phyloP scores from a whole-genome alignment of 2,888 invertebrate genomes.

The Spilosoma lubricipeda region DNA sequence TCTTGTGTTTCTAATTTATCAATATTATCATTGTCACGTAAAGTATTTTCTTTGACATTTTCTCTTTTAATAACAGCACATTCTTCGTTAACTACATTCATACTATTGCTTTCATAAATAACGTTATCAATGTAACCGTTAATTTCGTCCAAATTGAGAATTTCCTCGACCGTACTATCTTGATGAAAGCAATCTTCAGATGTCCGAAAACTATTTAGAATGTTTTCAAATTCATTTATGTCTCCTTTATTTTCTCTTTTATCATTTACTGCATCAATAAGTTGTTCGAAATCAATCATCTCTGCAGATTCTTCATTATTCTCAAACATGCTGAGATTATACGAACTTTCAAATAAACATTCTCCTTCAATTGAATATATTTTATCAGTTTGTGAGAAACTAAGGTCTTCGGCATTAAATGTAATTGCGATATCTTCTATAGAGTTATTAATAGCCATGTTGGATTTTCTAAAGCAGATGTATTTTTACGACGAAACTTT shows the following conservation, averaged over 20 bases:
- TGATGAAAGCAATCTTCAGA: background rate
- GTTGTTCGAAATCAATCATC: constrained; percentile 19
- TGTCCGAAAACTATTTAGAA: constrained; percentile 17
- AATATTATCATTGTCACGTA: background rate
- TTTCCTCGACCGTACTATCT: background rate
- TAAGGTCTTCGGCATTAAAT: background rate
- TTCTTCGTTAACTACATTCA: background rate
- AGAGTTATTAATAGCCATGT: background rate
- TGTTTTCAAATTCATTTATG: constrained; percentile 34
- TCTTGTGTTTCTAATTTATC: background rate
- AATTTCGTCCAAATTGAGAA: constrained; percentile 5
- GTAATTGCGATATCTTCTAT: background rate
- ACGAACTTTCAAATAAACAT: background rate
- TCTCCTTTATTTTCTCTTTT: background rate
- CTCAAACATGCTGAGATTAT: background rate
- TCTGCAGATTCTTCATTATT: background rate
- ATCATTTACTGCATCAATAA: constrained; percentile 13
- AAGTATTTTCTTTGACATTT: background rate
- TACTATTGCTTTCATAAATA: background rate
- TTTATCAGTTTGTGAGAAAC: background rate
- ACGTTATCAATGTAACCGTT: constrained; percentile 17
- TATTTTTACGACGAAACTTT: background rate
- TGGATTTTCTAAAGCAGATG: background rate
- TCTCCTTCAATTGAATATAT: constrained; percentile 11
- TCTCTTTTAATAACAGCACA: background rate